Percentiles rank a stretch among this genome's conserved stretches.
These are phyloP conservation scores for Anodontia alba DNA, from an alignment of 2,888 invertebrate genomes.

Conservation along the genomic window DNA sequence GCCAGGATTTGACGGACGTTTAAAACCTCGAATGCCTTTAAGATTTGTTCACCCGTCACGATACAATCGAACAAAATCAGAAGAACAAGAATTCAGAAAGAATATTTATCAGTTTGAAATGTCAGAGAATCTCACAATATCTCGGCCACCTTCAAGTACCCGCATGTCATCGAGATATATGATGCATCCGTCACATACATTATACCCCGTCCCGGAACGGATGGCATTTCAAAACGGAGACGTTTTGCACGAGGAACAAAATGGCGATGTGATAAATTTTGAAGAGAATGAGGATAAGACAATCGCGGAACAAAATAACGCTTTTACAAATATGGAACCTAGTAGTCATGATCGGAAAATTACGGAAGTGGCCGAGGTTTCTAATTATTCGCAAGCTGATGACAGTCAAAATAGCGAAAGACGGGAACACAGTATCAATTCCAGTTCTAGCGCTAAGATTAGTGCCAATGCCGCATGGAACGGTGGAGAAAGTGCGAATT, in stretches of 20 bases:
- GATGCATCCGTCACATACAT: neutral
- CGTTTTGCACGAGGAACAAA: neutral
- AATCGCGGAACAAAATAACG: neutral
- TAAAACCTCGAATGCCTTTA: constrained; percentile 52
- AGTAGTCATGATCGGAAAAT: neutral
- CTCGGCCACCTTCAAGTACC: constrained; percentile 49
- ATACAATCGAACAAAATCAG: constrained; percentile 35
- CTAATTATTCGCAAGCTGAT: too few relatives aligned
- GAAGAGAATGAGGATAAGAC: neutral
- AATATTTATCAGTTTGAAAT: constrained; percentile 55
- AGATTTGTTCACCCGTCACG: constrained; percentile 50
- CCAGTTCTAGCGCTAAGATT: neutral
- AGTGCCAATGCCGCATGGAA: neutral
- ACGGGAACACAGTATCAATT: neutral
- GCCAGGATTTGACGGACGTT: constrained; percentile 42
- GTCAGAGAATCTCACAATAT: constrained; percentile 45
- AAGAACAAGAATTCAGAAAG: constrained; percentile 43
- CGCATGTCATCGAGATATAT: constrained; percentile 36
- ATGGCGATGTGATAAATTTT: neutral
- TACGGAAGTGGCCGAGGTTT: neutral
- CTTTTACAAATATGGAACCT: neutral
- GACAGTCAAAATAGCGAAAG: neutral
- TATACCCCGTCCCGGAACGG: constrained; percentile 28
- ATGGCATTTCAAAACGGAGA: neutral
- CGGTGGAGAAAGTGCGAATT: neutral